Conservation (phyloP, 2,113 vertebrate species). For the Procavia capensis region DNA sequence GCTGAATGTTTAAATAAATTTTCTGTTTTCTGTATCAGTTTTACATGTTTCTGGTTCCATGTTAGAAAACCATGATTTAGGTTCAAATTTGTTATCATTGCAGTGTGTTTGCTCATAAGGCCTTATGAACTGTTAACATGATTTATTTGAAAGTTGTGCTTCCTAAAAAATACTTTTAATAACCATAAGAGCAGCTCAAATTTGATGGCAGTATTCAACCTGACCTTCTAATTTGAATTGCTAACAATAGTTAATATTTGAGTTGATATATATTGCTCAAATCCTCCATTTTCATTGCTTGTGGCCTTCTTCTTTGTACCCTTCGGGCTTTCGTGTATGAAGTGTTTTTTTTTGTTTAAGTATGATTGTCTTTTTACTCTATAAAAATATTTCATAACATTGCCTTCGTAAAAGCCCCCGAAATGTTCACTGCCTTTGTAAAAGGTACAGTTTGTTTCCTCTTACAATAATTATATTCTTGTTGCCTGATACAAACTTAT, state of each 20-base stretch:
- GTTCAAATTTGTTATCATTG: neutral
- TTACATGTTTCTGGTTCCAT: neutral
- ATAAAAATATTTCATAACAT: constrained; percentile 5
- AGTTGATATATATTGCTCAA: neutral
- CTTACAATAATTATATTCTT: constrained; percentile 36
- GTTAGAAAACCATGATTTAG: neutral
- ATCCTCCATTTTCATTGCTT: constrained; percentile 5
- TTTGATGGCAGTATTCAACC: constrained; percentile 17
- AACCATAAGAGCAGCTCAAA: neutral
- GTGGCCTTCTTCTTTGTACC: neutral
- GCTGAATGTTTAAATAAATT: neutral
- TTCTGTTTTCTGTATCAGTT: neutral
- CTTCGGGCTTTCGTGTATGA: neutral
- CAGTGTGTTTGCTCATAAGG: neutral
- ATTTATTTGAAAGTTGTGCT: constrained; percentile 2
- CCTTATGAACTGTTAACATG: neutral
- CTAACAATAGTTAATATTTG: constrained; percentile 31
- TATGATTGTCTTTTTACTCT: constrained; percentile 17
- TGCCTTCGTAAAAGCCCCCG: neutral
- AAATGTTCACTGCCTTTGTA: neutral
- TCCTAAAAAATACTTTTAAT: constrained; percentile 20
- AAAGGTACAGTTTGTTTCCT: constrained; percentile 12
- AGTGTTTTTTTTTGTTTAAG: constrained; percentile 25
- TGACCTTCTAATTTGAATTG: constrained; percentile 16
- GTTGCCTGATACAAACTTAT: constrained; percentile 22